Base-by-base conservation (phyloP, 2,113 vertebrate species). In the Polyodon spathula region DNA sequence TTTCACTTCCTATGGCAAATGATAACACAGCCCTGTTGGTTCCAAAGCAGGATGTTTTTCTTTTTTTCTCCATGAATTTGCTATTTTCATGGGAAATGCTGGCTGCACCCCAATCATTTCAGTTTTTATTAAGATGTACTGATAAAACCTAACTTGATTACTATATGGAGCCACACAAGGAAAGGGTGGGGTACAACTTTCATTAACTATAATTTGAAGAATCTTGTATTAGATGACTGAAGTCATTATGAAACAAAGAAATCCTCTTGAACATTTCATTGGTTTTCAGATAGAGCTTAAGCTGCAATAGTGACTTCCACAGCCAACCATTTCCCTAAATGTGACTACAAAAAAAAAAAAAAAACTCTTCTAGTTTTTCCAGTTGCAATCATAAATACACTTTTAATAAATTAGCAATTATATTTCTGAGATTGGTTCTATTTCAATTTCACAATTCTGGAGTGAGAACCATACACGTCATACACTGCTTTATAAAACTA, bases 81-180 rank as follows among this genome's bases (percentile, higher is more conserved):
- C 59, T 58, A 54, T 70, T 75, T 69, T 65, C 66, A 39, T 62
- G 65, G 76, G 77, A 81, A 65, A 72, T 71, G 52, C 64, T 73
- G 76, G 72, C 68, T 68, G 77, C 61, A 65, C 64, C 55, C 64
- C 76, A 79, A 77, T 83, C 75, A 79, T 82, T 80, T 69, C 59
- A 76, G 76, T 77, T 84, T 84, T 81, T 79, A 81, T 74, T 79
- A 71, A 27, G 3, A 27, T 27, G n/a, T n/a, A n/a, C 27, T 4
- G 81, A 84, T 83, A 79, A 68, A 14, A 10, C 4, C 58, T 73
- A 76, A 73, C 71, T 75, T 80, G 75, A 80, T 79, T 82, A 73
- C 71, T 6, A 7, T 63, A 11, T 54, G 67, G 69, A 73, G 77
- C 71, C 68, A 2, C 64, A 64, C 40, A 71, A 80, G 79, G 81